Evolutionary conservation across 1,140 invertebrate species (phyloP).

Genomic region (Drosophila micromelanica): DNA sequence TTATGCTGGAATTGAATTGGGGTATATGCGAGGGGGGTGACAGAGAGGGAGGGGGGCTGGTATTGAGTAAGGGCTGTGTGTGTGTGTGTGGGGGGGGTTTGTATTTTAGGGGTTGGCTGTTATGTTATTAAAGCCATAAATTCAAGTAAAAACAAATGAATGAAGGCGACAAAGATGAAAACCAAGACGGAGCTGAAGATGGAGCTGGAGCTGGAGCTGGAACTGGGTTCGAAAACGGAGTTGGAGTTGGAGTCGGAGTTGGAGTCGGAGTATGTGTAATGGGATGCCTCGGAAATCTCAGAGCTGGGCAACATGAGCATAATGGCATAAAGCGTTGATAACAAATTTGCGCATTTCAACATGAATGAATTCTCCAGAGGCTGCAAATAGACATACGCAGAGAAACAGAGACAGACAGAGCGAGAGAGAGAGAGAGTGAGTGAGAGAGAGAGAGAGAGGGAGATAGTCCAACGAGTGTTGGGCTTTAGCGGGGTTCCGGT

Average conservation of each 20-base stretch:
- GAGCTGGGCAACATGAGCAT: constrained; percentile 66
- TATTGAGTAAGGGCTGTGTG: no score
- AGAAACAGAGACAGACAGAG: constrained; percentile 1
- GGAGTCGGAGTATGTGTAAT: constrained; percentile 31
- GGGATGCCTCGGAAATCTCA: constrained; percentile 46
- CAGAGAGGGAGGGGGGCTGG: background rate
- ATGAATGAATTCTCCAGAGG: constrained; percentile 81
- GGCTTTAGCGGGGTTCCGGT: constrained; percentile 11
- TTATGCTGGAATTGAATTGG: constrained; percentile 6
- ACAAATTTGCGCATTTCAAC: constrained; percentile 84
- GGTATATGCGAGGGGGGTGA: background rate
- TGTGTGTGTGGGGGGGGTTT: background rate
- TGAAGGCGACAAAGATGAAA: constrained; percentile 19
- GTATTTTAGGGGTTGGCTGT: constrained; percentile 24
- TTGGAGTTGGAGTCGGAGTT: background rate
- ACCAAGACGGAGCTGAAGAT: background rate
- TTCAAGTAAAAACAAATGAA: constrained; percentile 66
- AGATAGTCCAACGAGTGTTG: background rate
- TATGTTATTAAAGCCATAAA: constrained; percentile 68
- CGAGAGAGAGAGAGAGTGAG: background rate
- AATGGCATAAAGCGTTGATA: constrained; percentile 84
- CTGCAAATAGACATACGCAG: constrained; percentile 29
- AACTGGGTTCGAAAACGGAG: background rate
- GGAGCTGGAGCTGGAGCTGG: background rate
- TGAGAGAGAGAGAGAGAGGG: background rate